Base-by-base conservation (phyloP, 2,888 invertebrate species). In the Pecten maximus region DNA sequence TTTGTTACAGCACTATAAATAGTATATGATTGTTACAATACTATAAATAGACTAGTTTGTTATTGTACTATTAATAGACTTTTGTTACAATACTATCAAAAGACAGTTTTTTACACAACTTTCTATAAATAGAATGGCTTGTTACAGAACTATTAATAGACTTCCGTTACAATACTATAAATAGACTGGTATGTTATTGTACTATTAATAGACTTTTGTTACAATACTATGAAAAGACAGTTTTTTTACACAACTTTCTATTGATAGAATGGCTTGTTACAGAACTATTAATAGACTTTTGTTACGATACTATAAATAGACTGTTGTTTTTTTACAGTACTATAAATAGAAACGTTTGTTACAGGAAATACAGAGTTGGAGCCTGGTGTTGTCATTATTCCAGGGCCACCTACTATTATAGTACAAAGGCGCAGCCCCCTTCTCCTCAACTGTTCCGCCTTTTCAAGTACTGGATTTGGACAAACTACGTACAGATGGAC, bases 371-470 rank as follows among this genome's bases (percentile, higher is more conserved):
- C 44, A 3, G 89, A 89, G 44, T 40, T 86, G 28, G 89, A 89
- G 40, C 10, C 44, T 50, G 87, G 88, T 87, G 90, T 88, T 8
- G 87, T 87, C 8, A 88, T 88, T 40, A 4, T 50, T 16, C 40
- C 40, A 6, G 35, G 19, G 23, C 90, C 90, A 23, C 40, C 40
- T 28, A 87, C 87, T 0, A 3, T 90, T 10, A 87, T 88, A 16
- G 90, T 87, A 28, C 23, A 39, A 15, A 40, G 88, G 54, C 60
- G 60, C 16, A 87, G 35, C 35, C 88, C 90, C 0, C 74, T 90
- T 19, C 12, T 87, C n/a, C 50, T 90, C 40, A 88, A 90, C 87
- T 90, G 90, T 28, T 88, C 90, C 16, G 86, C 90, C 10, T 28
- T 40, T 50, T 88, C 90, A 2, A 44, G 54, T 86, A 23, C 40